A percentile compares a stretch with the other conserved stretches of the same genome.
phyloP scores from a whole-genome alignment of 23 tunicate genomes.

The Trididemnum nubilum region DNA sequence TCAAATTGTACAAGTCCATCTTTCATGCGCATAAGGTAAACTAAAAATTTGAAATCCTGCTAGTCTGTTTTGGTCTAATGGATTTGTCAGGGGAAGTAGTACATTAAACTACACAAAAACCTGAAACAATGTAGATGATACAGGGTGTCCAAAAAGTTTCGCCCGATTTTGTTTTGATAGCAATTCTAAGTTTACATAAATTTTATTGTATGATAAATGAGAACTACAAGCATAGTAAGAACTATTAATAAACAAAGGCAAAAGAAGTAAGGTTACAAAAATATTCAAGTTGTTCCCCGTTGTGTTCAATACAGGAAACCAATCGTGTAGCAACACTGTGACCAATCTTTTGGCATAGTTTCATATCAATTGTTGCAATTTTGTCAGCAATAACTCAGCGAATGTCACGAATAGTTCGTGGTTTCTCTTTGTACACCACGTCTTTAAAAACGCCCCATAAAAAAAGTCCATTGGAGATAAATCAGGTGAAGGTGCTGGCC shows the following conservation, averaged over 20 bases:
- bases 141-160: constrained; percentile 33
- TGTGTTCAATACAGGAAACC: constrained; percentile 30
- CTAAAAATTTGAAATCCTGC: too few species aligned
- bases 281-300: constrained; percentile 33
- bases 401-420: constrained; percentile 42
- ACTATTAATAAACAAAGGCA: constrained; percentile 24
- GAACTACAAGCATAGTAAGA: constrained; percentile 16
- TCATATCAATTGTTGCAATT: constrained; percentile 33
- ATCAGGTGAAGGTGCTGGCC: constrained; percentile 44
- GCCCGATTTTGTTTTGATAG: constrained; percentile 20
- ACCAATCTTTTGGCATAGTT: constrained; percentile 45
- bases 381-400: constrained; percentile 44
- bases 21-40: too few species aligned
- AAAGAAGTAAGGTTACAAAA: constrained; percentile 23
- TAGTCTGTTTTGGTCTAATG: too few species aligned
- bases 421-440: constrained; percentile 39
- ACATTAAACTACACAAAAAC: too few species aligned
- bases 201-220: constrained; percentile 27
- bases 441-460: constrained; percentile 38
- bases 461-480: constrained; percentile 44
- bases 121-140: not conserved
- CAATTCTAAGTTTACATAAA: constrained; percentile 21
- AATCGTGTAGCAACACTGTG: constrained; percentile 34
- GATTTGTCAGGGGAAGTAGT: too few species aligned
- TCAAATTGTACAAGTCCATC: too few species aligned